Evolutionary conservation across 2,888 invertebrate species (phyloP).

Genomic region (Nudaria mundana): DNA sequence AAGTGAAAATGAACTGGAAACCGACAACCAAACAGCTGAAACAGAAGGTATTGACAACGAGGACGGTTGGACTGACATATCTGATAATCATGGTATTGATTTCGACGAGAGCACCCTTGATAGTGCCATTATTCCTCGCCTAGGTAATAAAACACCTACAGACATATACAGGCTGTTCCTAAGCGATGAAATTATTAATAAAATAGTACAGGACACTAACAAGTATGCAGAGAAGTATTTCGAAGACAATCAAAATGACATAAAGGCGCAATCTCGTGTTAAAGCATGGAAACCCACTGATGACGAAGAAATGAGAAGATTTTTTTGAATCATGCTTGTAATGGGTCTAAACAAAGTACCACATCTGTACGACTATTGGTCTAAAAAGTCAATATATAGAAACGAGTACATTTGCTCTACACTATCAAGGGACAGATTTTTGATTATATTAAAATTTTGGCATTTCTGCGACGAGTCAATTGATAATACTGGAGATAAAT

Average conservation of each 20-base stretch:
- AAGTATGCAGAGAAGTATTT: neutral
- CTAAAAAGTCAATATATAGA: neutral
- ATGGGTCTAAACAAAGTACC: conserved; percentile 1
- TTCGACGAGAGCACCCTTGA: no score
- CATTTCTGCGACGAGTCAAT: conserved; percentile 16
- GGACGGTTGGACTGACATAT: no score
- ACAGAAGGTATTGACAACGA: conserved; percentile 1
- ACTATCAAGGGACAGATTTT: neutral
- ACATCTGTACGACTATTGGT: neutral
- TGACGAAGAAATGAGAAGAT: neutral
- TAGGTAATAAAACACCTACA: no score
- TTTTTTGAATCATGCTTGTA: neutral
- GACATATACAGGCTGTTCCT: neutral
- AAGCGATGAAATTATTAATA: neutral
- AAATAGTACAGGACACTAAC: conserved; percentile 1
- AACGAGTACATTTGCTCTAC: conserved; percentile 5
- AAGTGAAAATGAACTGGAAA: no score
- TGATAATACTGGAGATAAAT: neutral
- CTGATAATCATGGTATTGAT: no score
- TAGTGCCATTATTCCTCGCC: no score
- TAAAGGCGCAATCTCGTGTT: neutral
- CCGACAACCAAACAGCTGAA: no score
- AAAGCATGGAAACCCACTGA: neutral
- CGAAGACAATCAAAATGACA: neutral
- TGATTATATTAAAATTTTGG: conserved; percentile 9